A percentile compares a stretch with the other conserved stretches of the same genome.
These are phyloP conservation scores for Cryptotis parvus DNA, from an alignment of 2,113 vertebrate genomes.

Conservation along the genomic window DNA sequence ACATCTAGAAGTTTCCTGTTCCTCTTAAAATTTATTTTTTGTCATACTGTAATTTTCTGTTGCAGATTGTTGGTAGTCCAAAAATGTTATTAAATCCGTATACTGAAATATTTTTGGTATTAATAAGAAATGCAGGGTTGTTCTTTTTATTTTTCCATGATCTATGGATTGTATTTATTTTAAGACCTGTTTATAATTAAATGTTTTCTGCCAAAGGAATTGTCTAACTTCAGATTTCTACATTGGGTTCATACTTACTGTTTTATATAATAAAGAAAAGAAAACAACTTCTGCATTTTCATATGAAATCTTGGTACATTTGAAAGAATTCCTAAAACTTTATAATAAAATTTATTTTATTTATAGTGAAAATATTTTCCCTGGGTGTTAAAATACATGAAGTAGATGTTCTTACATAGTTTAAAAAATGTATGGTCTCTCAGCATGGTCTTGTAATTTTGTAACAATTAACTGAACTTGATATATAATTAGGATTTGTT, in stretches of 20 bases:
- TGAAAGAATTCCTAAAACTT: conserved; percentile 70
- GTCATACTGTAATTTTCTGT: conserved; percentile 71
- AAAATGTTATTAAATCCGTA: conserved; percentile 79
- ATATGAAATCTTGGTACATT: conserved; percentile 61
- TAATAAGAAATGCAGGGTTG: conserved; percentile 77
- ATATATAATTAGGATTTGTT: neutral
- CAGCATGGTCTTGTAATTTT: conserved; percentile 47
- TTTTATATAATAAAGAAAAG: conserved; percentile 83
- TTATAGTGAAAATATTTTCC: conserved; percentile 51
- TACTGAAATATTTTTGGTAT: conserved; percentile 77
- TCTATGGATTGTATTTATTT: conserved; percentile 87
- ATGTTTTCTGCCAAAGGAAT: conserved; percentile 87
- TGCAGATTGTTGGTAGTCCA: conserved; percentile 85
- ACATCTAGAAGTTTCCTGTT: conserved; percentile 76
- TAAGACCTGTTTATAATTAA: conserved; percentile 86
- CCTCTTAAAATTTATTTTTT: conserved; percentile 84
- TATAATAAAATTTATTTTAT: conserved; percentile 66
- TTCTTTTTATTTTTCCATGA: conserved; percentile 76
- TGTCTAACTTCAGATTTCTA: conserved; percentile 84
- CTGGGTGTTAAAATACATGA: conserved; percentile 36
- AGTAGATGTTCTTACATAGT: neutral
- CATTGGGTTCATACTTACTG: conserved; percentile 79
- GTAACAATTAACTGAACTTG: conserved; percentile 46
- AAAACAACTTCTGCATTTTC: conserved; percentile 82
- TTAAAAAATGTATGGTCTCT: conserved; percentile 51